Evolutionary conservation across 2,888 invertebrate species (phyloP).

Genomic region (Antheraea assamensis): DNA sequence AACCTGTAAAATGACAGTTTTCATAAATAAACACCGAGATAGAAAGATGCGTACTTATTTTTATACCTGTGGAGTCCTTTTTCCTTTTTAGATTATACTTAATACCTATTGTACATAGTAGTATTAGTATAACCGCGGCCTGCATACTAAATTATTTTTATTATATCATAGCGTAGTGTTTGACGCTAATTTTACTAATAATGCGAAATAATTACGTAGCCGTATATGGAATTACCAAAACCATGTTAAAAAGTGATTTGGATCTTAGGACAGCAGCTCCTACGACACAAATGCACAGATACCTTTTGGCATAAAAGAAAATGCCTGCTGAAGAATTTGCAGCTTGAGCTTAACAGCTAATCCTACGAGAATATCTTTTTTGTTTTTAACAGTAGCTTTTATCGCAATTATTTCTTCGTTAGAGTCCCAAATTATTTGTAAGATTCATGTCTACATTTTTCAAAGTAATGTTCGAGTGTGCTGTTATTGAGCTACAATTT

Average conservation of each 20-base stretch:
- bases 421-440: neutral
- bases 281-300: neutral
- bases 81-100: too few relatives aligned
- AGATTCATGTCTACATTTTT: neutral
- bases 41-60: too few relatives aligned
- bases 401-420: neutral
- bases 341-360: neutral
- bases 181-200: neutral
- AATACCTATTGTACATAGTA: neutral
- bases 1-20: neutral
- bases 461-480: neutral
- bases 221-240: neutral
- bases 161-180: neutral
- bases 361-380: neutral
- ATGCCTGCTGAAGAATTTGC: neutral
- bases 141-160: neutral
- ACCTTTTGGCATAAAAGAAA: too few relatives aligned
- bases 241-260: neutral
- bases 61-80: too few relatives aligned
- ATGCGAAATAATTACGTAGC: neutral
- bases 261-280: neutral
- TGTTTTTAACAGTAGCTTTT: neutral
- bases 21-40: neutral
- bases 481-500: neutral
- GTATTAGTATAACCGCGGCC: neutral